Evolutionary conservation across 1,140 invertebrate species (phyloP), one percentile per base, ranked within the genome.

Genomic region (Saccostrea cuccullata): DNA sequence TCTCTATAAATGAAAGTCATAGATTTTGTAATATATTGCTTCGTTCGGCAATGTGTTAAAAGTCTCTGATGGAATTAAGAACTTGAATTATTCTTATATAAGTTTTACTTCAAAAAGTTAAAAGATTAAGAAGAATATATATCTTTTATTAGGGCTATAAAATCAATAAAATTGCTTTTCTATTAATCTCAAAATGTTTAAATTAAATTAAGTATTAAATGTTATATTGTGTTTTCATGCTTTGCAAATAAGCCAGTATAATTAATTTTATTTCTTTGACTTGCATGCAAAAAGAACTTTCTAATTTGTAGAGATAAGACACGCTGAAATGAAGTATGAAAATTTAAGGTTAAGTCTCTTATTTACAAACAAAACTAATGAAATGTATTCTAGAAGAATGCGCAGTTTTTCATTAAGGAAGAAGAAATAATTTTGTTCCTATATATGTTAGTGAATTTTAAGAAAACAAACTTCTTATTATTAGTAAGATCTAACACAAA

Each of bases 1-100:
- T 77, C 70, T 77, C 70, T 77, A 77, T 77, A 77, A 77, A 77
- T 77, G 70, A 77, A 77, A 77, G 70, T 15, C 58, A 64, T 0
- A 64, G 4, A 64, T 64, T 64, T 64, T 20, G n/a, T 64, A 64
- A 64, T n/a, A n/a, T n/a, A 20, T 20, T 17, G 58, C 58, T 64
- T 64, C 17, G 17, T n/a, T 64, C 0, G n/a, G 17, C 8, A 3
- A n/a, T 64, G 58, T 64, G 17, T 6, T 64, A 20, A 17, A 64
- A 17, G 17, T 64, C 5, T 17, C 58, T 64, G 17, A 64, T 20
- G 0, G 58, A 64, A 64, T 64, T 15, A 64, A 47, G 17, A 64
- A n/a, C 17, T 64, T 17, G 17, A 64, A 64, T 20, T 5, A 64
- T 3, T 17, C 13, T 60, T 17, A 60, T 17, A 60, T 1, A 17